phyloP scores from a whole-genome alignment of 1,140 invertebrate species.

The Trichogramma pretiosum region DNA sequence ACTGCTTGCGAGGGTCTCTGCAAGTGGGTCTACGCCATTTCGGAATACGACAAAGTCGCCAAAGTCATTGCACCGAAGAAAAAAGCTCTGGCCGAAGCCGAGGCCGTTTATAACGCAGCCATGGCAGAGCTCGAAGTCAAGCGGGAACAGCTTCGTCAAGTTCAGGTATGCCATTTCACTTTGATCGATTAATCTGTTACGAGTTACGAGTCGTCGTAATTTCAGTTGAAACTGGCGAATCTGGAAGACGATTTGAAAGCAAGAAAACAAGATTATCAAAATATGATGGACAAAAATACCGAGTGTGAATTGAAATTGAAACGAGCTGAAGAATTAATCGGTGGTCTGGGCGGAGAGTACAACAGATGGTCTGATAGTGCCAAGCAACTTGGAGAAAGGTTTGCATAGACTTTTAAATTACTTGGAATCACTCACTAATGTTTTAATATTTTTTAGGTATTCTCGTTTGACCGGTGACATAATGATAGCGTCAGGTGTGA shows the following conservation, averaged over 20 bases:
- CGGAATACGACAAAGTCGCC: slow-evolving; percentile 87
- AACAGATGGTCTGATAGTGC: slow-evolving; percentile 74
- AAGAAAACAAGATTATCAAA: slow-evolving; percentile 45
- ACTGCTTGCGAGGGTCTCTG: slow-evolving; percentile 73
- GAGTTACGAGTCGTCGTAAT: no score
- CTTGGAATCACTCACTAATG: not conserved
- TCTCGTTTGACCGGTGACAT: slow-evolving; percentile 61
- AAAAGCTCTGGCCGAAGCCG: slow-evolving; percentile 66
- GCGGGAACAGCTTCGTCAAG: slow-evolving; percentile 62
- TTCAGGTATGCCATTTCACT: slow-evolving; percentile 28
- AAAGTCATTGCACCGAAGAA: slow-evolving; percentile 82
- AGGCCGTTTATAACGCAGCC: slow-evolving; percentile 59
- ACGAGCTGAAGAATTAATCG: slow-evolving; percentile 86
- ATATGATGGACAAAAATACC: slow-evolving; percentile 72
- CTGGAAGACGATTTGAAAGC: slow-evolving; percentile 59
- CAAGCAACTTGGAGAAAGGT: slow-evolving; percentile 60
- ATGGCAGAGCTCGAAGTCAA: slow-evolving; percentile 66
- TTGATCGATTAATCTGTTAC: no score
- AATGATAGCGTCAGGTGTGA: slow-evolving; percentile 76
- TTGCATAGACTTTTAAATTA: slow-evolving; percentile 18
- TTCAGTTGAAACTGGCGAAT: slow-evolving; percentile 27
- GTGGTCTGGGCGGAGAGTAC: slow-evolving; percentile 75
- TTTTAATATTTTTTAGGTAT: slow-evolving; percentile 49
- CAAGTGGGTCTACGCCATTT: slow-evolving; percentile 86
- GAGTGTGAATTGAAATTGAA: slow-evolving; percentile 83